Conservation (phyloP, 2,797 vertebrate species). For the Mus caroli region DNA sequence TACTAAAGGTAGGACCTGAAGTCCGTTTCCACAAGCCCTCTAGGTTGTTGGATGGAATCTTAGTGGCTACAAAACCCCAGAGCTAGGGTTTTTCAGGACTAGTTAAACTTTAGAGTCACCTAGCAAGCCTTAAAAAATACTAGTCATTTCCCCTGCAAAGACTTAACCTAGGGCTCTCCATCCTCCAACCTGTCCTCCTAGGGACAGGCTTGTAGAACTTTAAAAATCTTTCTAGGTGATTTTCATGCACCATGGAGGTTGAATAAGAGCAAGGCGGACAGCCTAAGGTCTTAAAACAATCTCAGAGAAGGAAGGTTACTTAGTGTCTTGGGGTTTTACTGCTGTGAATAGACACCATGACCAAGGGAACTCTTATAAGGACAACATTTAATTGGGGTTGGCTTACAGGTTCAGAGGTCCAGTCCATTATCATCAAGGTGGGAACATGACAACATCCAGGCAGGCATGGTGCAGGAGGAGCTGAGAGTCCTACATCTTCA, state of each 20-base stretch:
- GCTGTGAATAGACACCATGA: background rate
- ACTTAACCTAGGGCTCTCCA: background rate
- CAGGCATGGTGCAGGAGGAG: background rate
- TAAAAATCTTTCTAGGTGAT: background rate
- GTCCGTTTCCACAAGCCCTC: background rate
- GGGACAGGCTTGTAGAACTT: too few species aligned
- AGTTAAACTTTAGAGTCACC: conserved; percentile 34
- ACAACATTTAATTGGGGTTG: background rate
- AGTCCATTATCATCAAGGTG: background rate
- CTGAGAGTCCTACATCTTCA: background rate
- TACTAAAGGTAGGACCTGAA: background rate
- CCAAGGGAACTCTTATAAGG: background rate
- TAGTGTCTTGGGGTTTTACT: background rate
- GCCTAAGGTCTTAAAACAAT: background rate
- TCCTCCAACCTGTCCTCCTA: too few species aligned
- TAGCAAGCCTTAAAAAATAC: background rate
- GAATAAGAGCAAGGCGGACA: background rate
- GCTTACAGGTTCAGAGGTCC: background rate
- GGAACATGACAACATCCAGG: background rate
- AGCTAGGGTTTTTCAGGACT: background rate
- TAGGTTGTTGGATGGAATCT: background rate
- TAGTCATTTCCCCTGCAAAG: background rate
- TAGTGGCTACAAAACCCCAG: background rate
- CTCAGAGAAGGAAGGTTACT: background rate
- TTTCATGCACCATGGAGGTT: background rate